Evolutionary conservation across 2,888 invertebrate genomes (phyloP).

Genomic region (Oscheius sp.): DNA sequence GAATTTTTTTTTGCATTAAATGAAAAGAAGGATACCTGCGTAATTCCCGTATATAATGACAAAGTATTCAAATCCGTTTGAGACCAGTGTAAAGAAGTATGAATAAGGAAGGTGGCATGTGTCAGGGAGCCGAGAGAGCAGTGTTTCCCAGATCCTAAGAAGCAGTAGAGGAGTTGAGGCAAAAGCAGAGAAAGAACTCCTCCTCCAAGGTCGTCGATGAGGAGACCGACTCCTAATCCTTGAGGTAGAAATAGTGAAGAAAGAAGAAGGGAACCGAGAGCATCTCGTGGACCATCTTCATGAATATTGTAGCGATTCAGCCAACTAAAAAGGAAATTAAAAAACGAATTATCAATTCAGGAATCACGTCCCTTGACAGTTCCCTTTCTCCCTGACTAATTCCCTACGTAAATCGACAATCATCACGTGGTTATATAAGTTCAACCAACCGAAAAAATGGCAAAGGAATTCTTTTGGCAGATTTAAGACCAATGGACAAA

Average conservation of each 20-base stretch:
- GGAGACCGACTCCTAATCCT: constrained; percentile 40
- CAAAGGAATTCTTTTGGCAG: constrained; percentile 1
- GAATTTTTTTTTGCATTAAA: neutral
- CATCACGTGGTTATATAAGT: neutral
- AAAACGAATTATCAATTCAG: neutral
- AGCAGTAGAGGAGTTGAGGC: constrained; percentile 45
- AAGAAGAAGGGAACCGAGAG: constrained; percentile 24
- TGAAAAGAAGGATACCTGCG: constrained; percentile 8
- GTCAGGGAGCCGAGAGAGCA: constrained; percentile 37
- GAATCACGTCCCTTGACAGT: too few species aligned
- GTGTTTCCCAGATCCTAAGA: constrained; percentile 48
- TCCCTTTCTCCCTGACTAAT: too few species aligned
- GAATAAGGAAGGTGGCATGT: constrained; percentile 11
- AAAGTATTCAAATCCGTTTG: constrained; percentile 1
- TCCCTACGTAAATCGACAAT: too few species aligned
- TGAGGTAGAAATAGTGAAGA: constrained; percentile 31
- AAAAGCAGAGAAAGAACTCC: constrained; percentile 43
- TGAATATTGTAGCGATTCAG: constrained; percentile 13
- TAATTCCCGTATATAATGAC: constrained; percentile 7
- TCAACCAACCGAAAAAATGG: constrained; percentile 11
- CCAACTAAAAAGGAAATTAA: constrained; percentile 11
- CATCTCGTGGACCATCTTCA: constrained; percentile 12
- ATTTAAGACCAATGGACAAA: constrained; percentile 37
- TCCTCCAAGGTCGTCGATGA: constrained; percentile 40
- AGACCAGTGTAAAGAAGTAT: constrained; percentile 9